Conservation (phyloP, 2,113 vertebrate species). For the Hucho hucho region DNA sequence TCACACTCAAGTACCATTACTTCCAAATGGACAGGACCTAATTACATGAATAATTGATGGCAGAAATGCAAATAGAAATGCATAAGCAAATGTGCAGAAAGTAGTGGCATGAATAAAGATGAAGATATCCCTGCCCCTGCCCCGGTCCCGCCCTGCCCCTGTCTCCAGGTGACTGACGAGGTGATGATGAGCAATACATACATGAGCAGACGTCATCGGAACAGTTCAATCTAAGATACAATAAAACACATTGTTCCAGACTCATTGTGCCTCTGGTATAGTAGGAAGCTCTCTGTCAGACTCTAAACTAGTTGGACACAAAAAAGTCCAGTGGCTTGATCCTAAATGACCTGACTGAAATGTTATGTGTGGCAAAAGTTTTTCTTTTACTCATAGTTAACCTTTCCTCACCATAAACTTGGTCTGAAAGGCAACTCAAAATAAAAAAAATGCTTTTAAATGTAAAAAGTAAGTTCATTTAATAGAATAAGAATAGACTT, state of each 20-base stretch:
- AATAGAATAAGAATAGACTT: neutral
- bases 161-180: slow-evolving; percentile 14
- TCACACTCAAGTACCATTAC: slow-evolving; percentile 2
- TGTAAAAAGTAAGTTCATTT: neutral
- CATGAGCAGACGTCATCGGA: too few relatives aligned
- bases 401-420: neutral
- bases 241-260: too few relatives aligned
- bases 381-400: neutral
- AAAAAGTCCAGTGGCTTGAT: neutral
- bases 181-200: slow-evolving; percentile 18
- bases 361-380: neutral
- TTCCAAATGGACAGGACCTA: slow-evolving; percentile 13
- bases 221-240: too few relatives aligned
- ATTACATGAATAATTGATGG: slow-evolving; percentile 41
- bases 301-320: neutral
- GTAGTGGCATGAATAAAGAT: slow-evolving; percentile 4
- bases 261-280: too few relatives aligned
- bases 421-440: neutral
- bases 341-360: neutral
- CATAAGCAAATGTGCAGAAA: slow-evolving; percentile 17
- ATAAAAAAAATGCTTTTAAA: neutral
- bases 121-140: neutral
- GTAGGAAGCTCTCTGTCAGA: neutral
- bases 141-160: neutral
- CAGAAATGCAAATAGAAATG: slow-evolving; percentile 18